Percentiles rank a stretch among this genome's conserved stretches.
Evolutionary conservation across 2,797 vertebrate species (phyloP).

Genomic region (Gadopsis bispinosus): DNA sequence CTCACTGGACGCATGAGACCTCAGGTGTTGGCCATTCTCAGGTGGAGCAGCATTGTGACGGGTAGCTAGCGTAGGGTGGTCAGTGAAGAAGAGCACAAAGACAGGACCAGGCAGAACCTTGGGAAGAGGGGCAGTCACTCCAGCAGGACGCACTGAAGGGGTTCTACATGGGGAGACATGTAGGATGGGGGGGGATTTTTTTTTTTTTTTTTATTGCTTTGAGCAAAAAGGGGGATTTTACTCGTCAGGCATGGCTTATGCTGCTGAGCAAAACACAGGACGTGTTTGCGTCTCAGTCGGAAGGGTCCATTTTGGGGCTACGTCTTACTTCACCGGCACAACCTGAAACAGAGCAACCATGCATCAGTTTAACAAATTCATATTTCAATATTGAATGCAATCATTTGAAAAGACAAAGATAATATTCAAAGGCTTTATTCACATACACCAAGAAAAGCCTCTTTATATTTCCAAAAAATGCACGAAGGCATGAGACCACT

Average conservation of each 20-base stretch:
- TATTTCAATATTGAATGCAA: conserved; percentile 9
- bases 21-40: conserved; percentile 93
- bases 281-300: conserved; percentile 84
- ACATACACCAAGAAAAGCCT: background rate
- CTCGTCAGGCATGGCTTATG: conserved; percentile 91
- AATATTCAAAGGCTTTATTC: conserved; percentile 17
- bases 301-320: conserved; percentile 90
- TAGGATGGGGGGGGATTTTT: conserved; percentile 69
- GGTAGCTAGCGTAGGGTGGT: conserved; percentile 68
- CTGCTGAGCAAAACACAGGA: conserved; percentile 86
- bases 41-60: conserved; percentile 87
- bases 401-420: conserved; percentile 1
- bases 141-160: conserved; percentile 87
- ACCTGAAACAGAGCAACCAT: conserved; percentile 85
- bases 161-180: conserved; percentile 91
- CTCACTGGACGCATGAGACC: conserved; percentile 95
- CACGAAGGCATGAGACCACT: background rate
- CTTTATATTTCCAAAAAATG: background rate
- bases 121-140: conserved; percentile 88
- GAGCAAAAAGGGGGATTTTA: conserved; percentile 88
- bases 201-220: conserved; percentile 82
- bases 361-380: conserved; percentile 11
- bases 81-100: conserved; percentile 62
- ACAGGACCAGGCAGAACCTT: conserved; percentile 80
- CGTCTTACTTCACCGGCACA: conserved; percentile 89